phyloP scores from a whole-genome alignment of 1,140 invertebrate genomes.

The Polypedilum pembai region DNA sequence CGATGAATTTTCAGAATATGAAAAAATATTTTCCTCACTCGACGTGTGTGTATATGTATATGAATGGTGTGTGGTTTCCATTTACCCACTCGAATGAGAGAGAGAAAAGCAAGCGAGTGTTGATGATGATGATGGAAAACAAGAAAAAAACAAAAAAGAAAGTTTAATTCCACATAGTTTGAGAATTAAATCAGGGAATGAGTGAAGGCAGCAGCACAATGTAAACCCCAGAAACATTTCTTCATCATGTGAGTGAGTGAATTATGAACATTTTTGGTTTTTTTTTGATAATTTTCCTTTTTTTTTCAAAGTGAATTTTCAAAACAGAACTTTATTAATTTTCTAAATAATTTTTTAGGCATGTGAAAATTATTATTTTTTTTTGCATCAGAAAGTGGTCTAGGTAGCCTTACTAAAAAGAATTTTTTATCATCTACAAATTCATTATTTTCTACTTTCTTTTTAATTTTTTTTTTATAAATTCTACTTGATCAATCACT shows the following conservation, averaged over 20 bases:
- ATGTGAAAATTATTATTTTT: not conserved
- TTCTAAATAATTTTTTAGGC: slow-evolving; percentile 6
- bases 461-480: not conserved
- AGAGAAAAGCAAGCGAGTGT: no score
- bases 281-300: no score
- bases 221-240: no score
- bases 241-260: no score
- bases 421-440: not conserved
- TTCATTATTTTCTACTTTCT: not conserved
- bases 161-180: no score
- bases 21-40: not conserved
- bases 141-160: no score
- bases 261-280: no score
- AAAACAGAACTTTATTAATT: slow-evolving; percentile 19
- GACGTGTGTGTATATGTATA: not conserved
- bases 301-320: no score
- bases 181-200: no score
- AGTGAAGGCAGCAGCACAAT: not conserved
- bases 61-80: no score
- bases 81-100: no score
- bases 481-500: slow-evolving; percentile 18
- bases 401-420: not conserved
- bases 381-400: not conserved
- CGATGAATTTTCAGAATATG: not conserved
- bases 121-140: no score